Conservation (phyloP, 1,140 invertebrate genomes). For the Leptonema lineaticorne region DNA sequence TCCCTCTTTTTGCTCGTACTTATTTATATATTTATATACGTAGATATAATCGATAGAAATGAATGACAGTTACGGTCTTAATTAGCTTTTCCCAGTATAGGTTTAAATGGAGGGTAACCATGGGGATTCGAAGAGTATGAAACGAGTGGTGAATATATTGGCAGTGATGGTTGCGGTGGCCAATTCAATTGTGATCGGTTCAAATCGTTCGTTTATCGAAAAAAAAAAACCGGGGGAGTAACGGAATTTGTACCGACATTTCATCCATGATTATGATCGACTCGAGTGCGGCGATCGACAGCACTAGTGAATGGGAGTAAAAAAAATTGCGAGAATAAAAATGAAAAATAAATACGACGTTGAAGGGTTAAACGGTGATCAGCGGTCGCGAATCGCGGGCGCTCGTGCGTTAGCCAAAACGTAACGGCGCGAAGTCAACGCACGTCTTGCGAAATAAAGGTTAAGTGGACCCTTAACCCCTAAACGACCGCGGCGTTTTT, state of each 20-base stretch:
- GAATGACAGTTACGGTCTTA: too few species aligned
- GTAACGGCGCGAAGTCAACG: background rate
- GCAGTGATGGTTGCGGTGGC: background rate
- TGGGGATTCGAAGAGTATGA: background rate
- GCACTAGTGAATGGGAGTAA: too few species aligned
- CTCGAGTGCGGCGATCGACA: slow-evolving; percentile 26
- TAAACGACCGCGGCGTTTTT: too few species aligned
- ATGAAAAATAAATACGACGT: slow-evolving; percentile 22
- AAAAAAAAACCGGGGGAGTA: slow-evolving; percentile 3
- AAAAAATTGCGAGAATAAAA: too few species aligned
- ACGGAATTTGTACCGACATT: slow-evolving; percentile 15
- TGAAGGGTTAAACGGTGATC: slow-evolving; percentile 10
- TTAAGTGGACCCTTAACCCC: too few species aligned
- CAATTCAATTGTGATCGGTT: background rate
- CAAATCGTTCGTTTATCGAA: slow-evolving; percentile 3
- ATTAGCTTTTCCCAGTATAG: too few species aligned
- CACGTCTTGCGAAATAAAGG: background rate
- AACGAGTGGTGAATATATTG: background rate
- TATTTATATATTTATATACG: too few species aligned
- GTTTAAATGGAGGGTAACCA: background rate
- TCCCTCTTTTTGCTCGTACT: too few species aligned
- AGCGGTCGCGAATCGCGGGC: slow-evolving; percentile 2
- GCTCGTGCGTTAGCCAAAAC: slow-evolving; percentile 7
- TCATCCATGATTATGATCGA: slow-evolving; percentile 25
- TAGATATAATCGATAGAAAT: too few species aligned